Evolutionary conservation across 2,888 invertebrate species (phyloP).

Genomic region (Eristalis arbustorum): DNA sequence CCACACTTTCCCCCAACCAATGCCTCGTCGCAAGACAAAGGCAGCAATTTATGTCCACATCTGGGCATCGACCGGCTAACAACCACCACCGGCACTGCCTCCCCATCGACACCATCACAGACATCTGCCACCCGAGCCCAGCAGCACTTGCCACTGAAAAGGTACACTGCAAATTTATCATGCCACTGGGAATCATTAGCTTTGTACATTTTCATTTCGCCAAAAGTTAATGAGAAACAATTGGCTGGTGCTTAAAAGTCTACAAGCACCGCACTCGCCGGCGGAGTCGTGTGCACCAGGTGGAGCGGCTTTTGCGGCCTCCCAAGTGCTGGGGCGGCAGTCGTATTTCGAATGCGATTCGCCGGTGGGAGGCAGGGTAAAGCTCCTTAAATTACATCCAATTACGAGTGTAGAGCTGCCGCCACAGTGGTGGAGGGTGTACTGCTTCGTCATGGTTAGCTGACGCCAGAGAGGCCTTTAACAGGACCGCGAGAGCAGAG

Average conservation of each 20-base stretch:
- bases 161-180: background rate
- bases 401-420: constrained; percentile 16
- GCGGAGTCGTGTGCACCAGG: background rate
- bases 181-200: constrained; percentile 25
- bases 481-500: background rate
- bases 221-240: constrained; percentile 40
- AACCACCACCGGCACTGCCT: background rate
- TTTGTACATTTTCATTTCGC: constrained; percentile 20
- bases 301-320: background rate
- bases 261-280: background rate
- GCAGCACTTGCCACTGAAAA: background rate
- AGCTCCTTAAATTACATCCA: constrained; percentile 46
- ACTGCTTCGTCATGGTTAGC: background rate
- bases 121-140: background rate
- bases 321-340: background rate
- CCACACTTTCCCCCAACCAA: background rate
- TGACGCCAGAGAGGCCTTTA: constrained; percentile 4
- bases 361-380: background rate
- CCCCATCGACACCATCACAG: background rate
- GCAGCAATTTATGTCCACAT: background rate
- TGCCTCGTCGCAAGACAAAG: background rate
- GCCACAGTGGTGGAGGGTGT: background rate
- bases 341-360: background rate
- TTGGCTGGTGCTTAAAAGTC: constrained; percentile 26
- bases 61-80: background rate